Conservation (phyloP, 2,113 vertebrate species). For the Pimephales promelas region DNA sequence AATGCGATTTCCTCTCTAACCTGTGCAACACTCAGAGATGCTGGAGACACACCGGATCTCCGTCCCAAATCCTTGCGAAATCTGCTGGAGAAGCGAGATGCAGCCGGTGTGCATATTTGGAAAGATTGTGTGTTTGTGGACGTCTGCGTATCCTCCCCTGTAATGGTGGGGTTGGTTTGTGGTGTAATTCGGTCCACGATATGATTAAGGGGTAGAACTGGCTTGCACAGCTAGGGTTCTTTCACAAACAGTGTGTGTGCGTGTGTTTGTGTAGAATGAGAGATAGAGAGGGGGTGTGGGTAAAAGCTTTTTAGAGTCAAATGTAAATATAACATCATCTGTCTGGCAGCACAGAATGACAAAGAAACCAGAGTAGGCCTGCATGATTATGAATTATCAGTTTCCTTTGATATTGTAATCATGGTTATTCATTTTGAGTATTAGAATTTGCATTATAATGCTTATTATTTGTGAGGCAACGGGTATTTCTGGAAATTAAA, state of each 20-base stretch:
- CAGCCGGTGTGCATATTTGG: conserved; percentile 13
- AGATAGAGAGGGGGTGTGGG: conserved; percentile 69
- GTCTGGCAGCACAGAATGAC: neutral
- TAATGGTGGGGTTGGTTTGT: conserved; percentile 49
- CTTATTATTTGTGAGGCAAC: neutral
- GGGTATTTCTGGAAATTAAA: too few species aligned
- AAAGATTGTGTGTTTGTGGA: conserved; percentile 39
- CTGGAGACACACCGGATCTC: neutral
- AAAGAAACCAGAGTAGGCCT: neutral
- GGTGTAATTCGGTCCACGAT: conserved; percentile 49
- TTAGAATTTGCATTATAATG: neutral
- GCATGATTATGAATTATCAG: neutral
- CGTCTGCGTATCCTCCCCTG: conserved; percentile 35
- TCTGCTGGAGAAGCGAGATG: neutral
- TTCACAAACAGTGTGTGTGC: conserved; percentile 6
- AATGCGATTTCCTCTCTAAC: conserved; percentile 35
- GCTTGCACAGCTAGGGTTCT: conserved; percentile 22
- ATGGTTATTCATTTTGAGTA: neutral
- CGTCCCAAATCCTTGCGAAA: neutral
- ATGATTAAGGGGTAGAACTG: conserved; percentile 51
- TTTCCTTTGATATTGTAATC: neutral
- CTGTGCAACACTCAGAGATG: neutral
- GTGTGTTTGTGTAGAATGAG: conserved; percentile 19
- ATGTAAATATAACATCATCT: conserved; percentile 20
- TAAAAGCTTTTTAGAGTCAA: conserved; percentile 19